Conservation (phyloP, 2,888 invertebrate genomes). For the Sialis lutaria region DNA sequence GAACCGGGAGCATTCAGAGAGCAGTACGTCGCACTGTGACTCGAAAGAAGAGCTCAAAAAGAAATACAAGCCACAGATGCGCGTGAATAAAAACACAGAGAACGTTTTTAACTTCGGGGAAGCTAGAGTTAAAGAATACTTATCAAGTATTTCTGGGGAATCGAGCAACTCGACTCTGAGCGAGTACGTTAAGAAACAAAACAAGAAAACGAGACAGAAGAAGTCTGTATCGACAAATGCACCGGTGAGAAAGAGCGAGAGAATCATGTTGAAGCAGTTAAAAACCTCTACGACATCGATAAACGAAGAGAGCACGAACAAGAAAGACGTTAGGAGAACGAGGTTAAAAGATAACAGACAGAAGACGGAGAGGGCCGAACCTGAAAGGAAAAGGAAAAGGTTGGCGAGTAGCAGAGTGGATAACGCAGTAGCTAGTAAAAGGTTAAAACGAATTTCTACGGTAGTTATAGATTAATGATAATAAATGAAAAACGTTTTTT, state of each 20-base stretch:
- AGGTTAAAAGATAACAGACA: no score
- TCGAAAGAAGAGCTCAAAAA: conserved; percentile 10
- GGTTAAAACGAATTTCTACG: no score
- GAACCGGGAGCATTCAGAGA: conserved; percentile 1
- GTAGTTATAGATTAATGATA: no score
- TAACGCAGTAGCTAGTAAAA: no score
- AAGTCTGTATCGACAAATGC: neutral
- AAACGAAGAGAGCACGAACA: no score
- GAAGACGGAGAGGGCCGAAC: no score
- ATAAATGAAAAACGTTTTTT: no score
- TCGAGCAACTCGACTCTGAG: conserved; percentile 15
- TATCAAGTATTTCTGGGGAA: conserved; percentile 25
- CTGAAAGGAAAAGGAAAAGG: no score
- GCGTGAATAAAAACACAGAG: conserved; percentile 12
- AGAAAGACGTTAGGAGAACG: no score
- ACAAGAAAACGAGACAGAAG: no score
- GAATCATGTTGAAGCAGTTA: conserved; percentile 13
- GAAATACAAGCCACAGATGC: conserved; percentile 9
- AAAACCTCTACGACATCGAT: no score
- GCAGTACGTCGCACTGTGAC: conserved; percentile 7
- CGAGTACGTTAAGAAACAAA: neutral
- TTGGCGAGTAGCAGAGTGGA: no score
- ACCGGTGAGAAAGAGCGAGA: conserved; percentile 19
- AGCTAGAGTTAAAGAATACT: conserved; percentile 29
- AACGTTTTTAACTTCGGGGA: conserved; percentile 29